These are phyloP conservation scores for Cuniculus paca DNA, from an alignment of 2,797 vertebrate species.

Conservation along the genomic window DNA sequence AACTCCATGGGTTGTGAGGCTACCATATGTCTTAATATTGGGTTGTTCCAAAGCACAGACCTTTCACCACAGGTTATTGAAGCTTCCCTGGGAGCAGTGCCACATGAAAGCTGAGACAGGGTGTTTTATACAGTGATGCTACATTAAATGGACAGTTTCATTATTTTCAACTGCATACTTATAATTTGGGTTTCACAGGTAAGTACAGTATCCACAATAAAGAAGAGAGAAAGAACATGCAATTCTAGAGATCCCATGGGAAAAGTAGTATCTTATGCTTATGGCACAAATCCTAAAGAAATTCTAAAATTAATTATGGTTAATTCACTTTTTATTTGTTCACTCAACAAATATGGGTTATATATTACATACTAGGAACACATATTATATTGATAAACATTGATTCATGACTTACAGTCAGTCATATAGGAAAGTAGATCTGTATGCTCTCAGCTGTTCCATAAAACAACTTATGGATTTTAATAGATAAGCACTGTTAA, in stretches of 20 bases:
- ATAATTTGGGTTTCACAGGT: neutral
- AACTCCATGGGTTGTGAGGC: neutral
- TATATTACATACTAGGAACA: neutral
- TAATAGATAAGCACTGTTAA: slow-evolving; percentile 44
- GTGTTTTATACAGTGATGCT: neutral
- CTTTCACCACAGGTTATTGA: neutral
- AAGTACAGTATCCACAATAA: neutral
- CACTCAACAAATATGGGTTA: slow-evolving; percentile 4
- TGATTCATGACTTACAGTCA: neutral
- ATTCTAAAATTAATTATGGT: slow-evolving; percentile 38
- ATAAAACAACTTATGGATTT: slow-evolving; percentile 15
- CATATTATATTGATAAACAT: slow-evolving; percentile 18
- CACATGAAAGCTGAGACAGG: neutral
- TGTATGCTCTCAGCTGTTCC: neutral
- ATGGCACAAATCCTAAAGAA: slow-evolving; percentile 23
- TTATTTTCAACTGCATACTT: neutral
- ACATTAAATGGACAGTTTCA: neutral
- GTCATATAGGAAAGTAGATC: neutral
- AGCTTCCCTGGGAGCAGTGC: neutral
- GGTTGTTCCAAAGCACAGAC: neutral
- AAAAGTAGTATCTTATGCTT: neutral
- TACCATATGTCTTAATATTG: neutral
- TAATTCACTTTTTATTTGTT: slow-evolving; percentile 43
- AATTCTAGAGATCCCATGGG: neutral
- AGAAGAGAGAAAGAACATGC: neutral